Percentiles rank a stretch among this genome's conserved stretches.
These are phyloP conservation scores for Reinhardtius hippoglossoides DNA, from an alignment of 2,113 vertebrate genomes.

Conservation along the genomic window DNA sequence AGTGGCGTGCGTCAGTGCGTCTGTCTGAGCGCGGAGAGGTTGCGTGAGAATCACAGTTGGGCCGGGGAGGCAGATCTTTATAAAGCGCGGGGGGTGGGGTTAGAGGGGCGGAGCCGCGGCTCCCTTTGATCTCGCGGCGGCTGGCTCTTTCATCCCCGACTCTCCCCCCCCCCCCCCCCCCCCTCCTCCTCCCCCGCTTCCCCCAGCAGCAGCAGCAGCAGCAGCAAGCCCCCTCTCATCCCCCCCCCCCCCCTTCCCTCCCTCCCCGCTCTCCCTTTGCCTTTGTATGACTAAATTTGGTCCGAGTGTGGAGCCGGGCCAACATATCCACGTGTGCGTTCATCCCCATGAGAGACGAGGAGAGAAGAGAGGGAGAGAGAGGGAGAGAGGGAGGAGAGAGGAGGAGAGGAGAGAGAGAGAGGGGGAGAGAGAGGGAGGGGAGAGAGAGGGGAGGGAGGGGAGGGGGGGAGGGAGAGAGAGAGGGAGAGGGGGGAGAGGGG, in stretches of 20 bases:
- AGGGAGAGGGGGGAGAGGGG: conserved; percentile 84
- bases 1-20: conserved; percentile 48
- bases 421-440: conserved; percentile 73
- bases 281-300: conserved; percentile 99
- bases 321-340: conserved; percentile 96
- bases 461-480: conserved; percentile 18
- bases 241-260: conserved; percentile 21
- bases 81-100: conserved; percentile 88
- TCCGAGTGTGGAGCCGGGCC: conserved; percentile 90
- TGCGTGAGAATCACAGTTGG: conserved; percentile 84
- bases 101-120: conserved; percentile 85
- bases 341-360: conserved; percentile 96
- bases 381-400: conserved; percentile 80
- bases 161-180: conserved; percentile 32
- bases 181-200: conserved; percentile 14
- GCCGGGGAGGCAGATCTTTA: conserved; percentile 83
- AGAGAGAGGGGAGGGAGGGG: conserved; percentile 82
- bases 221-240: conserved; percentile 32
- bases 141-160: conserved; percentile 90
- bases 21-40: conserved; percentile 61
- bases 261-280: conserved; percentile 70
- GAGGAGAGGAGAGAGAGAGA: conserved; percentile 71
- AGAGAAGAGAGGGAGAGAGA: conserved; percentile 75
- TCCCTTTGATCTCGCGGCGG: conserved; percentile 94
- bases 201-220: conserved; percentile 36